A percentile compares a stretch with the other conserved stretches of the same genome.
phyloP scores from a whole-genome alignment of 2,888 invertebrate species.

The Lepidochrysops patricia region DNA sequence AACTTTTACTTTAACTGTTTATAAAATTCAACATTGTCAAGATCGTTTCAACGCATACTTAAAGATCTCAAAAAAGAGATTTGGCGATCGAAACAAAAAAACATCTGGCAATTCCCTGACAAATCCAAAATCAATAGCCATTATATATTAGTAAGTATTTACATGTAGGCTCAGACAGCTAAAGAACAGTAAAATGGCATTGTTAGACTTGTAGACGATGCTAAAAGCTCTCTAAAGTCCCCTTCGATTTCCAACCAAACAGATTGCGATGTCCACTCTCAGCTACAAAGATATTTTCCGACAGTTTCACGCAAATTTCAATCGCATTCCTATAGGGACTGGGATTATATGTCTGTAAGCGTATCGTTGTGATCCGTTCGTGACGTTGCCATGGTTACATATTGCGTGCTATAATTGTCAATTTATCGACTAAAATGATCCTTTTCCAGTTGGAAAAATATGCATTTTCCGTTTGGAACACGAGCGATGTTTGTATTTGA shows the following conservation, averaged over 20 bases:
- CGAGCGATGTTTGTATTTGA: neutral
- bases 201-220: slow-evolving; percentile 49
- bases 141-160: slow-evolving; percentile 15
- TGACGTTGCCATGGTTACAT: slow-evolving; percentile 59
- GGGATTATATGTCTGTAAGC: slow-evolving; percentile 20
- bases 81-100: neutral
- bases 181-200: slow-evolving; percentile 20
- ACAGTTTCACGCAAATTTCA: slow-evolving; percentile 25
- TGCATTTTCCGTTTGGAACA: neutral
- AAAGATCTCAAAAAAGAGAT: neutral
- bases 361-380: slow-evolving; percentile 36
- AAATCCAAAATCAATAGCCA: slow-evolving; percentile 13
- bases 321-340: slow-evolving; percentile 20
- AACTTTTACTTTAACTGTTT: no score
- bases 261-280: slow-evolving; percentile 63
- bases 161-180: slow-evolving; percentile 14
- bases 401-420: slow-evolving; percentile 38
- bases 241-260: slow-evolving; percentile 58
- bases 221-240: slow-evolving; percentile 63
- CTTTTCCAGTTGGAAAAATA: slow-evolving; percentile 5
- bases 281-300: slow-evolving; percentile 36
- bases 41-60: neutral
- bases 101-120: neutral
- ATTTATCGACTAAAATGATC: slow-evolving; percentile 13
- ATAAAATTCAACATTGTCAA: no score